These are phyloP conservation scores for Neoaliturus tenellus DNA, from an alignment of 2,888 invertebrate genomes.

Conservation along the genomic window DNA sequence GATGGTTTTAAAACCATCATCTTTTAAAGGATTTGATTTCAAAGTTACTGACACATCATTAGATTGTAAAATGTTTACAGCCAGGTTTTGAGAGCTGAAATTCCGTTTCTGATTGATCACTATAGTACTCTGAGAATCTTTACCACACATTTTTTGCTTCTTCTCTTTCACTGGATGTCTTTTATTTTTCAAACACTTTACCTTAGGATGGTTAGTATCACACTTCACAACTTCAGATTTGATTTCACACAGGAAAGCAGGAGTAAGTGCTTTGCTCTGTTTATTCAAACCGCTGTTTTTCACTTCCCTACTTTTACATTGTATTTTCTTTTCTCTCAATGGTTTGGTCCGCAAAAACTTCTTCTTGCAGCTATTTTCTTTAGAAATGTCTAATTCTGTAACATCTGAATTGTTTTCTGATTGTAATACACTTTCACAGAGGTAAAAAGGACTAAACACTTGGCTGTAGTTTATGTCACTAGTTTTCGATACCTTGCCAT, in stretches of 20 bases:
- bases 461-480: background rate
- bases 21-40: background rate
- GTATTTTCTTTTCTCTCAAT: background rate
- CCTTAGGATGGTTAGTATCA: background rate
- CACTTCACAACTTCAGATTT: background rate
- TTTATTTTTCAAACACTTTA: background rate
- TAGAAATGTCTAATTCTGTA: background rate
- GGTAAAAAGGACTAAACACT: background rate
- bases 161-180: background rate
- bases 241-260: background rate
- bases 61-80: background rate
- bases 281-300: background rate
- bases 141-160: background rate
- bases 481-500: background rate
- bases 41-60: background rate
- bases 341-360: background rate
- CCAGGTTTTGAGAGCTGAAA: too few species aligned
- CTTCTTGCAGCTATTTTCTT: background rate
- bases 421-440: constrained; percentile 8
- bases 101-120: too few species aligned
- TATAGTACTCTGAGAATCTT: too few species aligned
- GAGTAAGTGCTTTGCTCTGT: background rate
- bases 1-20: background rate
- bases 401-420: background rate
- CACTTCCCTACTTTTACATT: background rate